These are phyloP conservation scores for Geopemphigus sp. DNA, from an alignment of 1,140 invertebrate species.

Conservation along the genomic window DNA sequence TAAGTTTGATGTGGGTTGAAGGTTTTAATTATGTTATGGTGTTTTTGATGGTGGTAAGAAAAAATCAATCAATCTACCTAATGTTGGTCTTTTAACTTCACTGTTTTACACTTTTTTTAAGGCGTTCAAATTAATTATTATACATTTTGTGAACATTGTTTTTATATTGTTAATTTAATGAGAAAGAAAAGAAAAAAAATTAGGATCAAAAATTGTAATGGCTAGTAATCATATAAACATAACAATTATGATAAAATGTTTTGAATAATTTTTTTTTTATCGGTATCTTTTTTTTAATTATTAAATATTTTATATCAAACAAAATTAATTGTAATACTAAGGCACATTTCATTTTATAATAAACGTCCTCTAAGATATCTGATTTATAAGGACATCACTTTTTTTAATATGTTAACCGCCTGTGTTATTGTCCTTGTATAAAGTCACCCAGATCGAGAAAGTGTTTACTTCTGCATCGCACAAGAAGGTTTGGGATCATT, in stretches of 20 bases:
- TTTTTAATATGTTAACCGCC: slow-evolving; percentile 45
- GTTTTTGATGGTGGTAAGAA: slow-evolving; percentile 18
- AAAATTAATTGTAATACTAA: neutral
- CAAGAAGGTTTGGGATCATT: slow-evolving; percentile 99
- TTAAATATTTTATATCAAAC: neutral
- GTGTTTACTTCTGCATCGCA: slow-evolving; percentile 90
- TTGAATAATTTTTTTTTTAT: neutral
- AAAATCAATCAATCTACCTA: neutral
- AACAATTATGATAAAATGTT: neutral
- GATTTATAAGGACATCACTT: neutral
- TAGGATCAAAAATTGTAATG: neutral
- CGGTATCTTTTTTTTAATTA: neutral
- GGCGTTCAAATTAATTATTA: neutral
- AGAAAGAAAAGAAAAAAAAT: neutral
- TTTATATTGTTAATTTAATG: neutral
- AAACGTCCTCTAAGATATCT: slow-evolving; percentile 2
- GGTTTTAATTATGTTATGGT: slow-evolving; percentile 28
- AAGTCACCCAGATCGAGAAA: slow-evolving; percentile 97
- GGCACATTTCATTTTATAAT: neutral
- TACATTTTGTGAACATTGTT: neutral
- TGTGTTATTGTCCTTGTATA: slow-evolving; percentile 54
- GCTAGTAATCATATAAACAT: too few species aligned
- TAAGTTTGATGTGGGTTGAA: slow-evolving; percentile 21
- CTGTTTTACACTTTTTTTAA: neutral
- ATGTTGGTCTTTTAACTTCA: neutral